Evolutionary conservation across 2,797 vertebrate genomes (phyloP), one percentile per base, ranked within the genome.

Genomic region (Neostethus bicornis): DNA sequence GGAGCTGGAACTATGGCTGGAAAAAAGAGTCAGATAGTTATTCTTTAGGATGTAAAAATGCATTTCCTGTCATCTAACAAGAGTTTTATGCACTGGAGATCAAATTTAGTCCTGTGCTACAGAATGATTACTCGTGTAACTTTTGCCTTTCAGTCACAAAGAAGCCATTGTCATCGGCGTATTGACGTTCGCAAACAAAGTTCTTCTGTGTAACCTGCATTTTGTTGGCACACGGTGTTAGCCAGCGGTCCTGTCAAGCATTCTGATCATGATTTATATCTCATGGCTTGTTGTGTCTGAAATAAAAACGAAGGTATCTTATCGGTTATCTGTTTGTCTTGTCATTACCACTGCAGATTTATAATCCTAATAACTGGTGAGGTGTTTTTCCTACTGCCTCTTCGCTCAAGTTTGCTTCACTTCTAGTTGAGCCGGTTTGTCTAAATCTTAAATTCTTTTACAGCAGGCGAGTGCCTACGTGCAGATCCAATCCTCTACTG

Each of bases 181-280:
- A 55, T 9, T 28, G 45, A 51, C 70, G 26, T 68, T 62, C 41
- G 26, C 28, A 47, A 52, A 37, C 17, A n/a, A 29, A 55, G 56
- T 13, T 34, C 21, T 49, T 13, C 26, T 52, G 39, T 17, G 63
- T 24, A 61, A 51, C 43, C 13, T 39, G 2, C 43, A 62, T 69
- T 54, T 66, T n/a, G 53, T 12, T 70, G 16, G 59, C 53, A 70
- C 49, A 70, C 19, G 28, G 59, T 55, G 37, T 44, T 14, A 31
- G 25, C 54, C 70, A 73, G 70, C 72, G 50, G 41, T 32, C 35
- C 57, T 81, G 73, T 76, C 74, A 73, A 38, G 14, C 3, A 45
- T 50, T 61, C 2, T 50, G 5, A 43, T 48, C 19, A 54, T 53
- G 53, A 86, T 81, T 70, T 50, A 74, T 66, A 7, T 31, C 38